Percentiles rank a stretch among this genome's conserved stretches.
Evolutionary conservation across 2,113 vertebrate species (phyloP).

Genomic region (Vicugna pacos): DNA sequence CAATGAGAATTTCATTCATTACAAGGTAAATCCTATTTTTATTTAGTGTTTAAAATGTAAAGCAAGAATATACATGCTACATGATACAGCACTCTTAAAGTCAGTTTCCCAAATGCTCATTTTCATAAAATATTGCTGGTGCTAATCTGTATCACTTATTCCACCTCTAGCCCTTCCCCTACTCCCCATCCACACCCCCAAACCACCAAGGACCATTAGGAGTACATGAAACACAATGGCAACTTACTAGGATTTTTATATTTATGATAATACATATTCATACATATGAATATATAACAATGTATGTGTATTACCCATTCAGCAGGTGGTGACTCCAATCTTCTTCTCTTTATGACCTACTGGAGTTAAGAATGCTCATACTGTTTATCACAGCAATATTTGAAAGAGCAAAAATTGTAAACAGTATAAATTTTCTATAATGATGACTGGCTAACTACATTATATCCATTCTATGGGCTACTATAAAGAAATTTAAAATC

Average conservation of each 20-base stretch:
- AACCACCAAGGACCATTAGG: not conserved
- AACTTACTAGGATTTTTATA: not conserved
- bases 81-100: not conserved
- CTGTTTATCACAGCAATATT: not conserved
- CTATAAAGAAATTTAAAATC: not conserved
- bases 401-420: not conserved
- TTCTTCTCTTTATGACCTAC: not conserved
- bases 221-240: not conserved
- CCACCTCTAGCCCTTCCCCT: not conserved
- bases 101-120: not conserved
- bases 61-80: not conserved
- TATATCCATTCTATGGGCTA: not conserved
- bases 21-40: not conserved
- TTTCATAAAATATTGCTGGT: constrained; percentile 15
- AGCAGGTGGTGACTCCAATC: not conserved
- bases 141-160: not conserved
- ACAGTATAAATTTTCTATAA: not conserved
- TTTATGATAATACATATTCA: not conserved
- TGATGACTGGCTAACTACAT: not conserved
- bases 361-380: not conserved
- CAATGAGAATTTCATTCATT: not conserved
- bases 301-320: not conserved
- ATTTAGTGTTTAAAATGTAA: not conserved
- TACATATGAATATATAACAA: not conserved
- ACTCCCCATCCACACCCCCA: not conserved